These are phyloP conservation scores for Centropus bengalensis DNA, from an alignment of 2,113 vertebrate species.

Conservation along the genomic window DNA sequence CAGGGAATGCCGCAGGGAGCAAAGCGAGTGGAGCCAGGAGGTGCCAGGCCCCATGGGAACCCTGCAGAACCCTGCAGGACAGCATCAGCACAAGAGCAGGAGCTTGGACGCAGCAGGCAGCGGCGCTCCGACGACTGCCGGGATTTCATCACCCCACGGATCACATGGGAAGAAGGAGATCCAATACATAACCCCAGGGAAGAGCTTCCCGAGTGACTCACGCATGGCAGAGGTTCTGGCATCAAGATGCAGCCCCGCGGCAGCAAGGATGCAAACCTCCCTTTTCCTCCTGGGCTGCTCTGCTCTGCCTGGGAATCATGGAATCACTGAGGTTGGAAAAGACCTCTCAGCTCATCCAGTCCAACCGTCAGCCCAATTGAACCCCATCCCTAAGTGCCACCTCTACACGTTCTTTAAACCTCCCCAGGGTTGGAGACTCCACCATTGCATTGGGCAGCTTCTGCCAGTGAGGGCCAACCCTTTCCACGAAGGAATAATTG, in stretches of 20 bases:
- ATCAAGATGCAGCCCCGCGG: background rate
- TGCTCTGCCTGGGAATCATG: background rate
- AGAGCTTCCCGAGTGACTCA: constrained; percentile 37
- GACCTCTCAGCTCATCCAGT: too few relatives aligned
- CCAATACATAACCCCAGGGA: background rate
- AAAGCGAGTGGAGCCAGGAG: too few relatives aligned
- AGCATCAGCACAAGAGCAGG: rapidly evolving
- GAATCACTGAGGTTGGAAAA: too few relatives aligned
- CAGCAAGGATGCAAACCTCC: background rate
- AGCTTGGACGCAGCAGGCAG: background rate
- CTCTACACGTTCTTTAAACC: too few relatives aligned
- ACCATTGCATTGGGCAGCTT: too few relatives aligned
- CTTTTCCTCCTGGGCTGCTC: background rate
- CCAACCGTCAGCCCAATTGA: too few relatives aligned
- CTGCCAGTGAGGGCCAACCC: too few relatives aligned
- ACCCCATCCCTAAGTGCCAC: too few relatives aligned
- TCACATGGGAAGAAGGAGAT: background rate
- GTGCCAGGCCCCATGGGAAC: rapidly evolving
- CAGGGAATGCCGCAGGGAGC: too few relatives aligned
- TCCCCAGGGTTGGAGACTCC: too few relatives aligned
- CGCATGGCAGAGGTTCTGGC: background rate
- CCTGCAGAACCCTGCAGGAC: background rate
- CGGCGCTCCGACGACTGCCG: background rate
- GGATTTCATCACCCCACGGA: background rate
- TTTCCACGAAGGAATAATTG: too few relatives aligned